Percentiles rank a stretch among this genome's conserved stretches.
These are phyloP conservation scores for Anastatus disparis DNA, from an alignment of 1,140 invertebrate species.

Conservation along the genomic window DNA sequence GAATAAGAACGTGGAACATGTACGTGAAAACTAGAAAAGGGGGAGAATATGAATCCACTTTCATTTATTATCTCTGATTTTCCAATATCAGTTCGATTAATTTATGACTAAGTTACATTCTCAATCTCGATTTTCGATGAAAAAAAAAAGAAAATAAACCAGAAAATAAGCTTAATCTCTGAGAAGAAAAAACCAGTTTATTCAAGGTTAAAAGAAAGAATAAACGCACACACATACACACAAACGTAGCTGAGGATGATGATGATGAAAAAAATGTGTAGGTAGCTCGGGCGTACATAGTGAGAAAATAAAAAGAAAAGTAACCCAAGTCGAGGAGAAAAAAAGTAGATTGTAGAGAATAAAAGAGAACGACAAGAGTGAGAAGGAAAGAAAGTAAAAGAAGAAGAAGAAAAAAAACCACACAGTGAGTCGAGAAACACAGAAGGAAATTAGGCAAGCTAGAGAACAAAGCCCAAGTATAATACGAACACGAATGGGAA, in stretches of 20 bases:
- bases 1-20: no score
- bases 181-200: no score
- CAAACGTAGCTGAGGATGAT: background rate
- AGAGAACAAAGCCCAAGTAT: conserved; percentile 26
- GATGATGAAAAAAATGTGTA: background rate
- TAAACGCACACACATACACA: no score
- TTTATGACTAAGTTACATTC: background rate
- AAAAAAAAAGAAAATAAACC: no score
- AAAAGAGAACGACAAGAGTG: no score
- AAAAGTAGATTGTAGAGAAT: conserved; percentile 1
- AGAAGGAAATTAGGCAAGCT: conserved; percentile 24
- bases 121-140: conserved; percentile 9
- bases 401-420: background rate
- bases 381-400: background rate
- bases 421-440: conserved; percentile 8
- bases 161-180: no score
- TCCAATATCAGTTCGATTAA: conserved; percentile 14
- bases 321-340: background rate
- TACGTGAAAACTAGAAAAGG: no score
- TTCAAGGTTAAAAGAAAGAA: no score
- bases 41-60: background rate
- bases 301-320: background rate
- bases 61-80: conserved; percentile 17
- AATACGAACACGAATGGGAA: conserved; percentile 10
- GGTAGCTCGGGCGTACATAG: no score